These are phyloP conservation scores for Nasonia oneida DNA, from an alignment of 2,888 invertebrate species.

Conservation along the genomic window DNA sequence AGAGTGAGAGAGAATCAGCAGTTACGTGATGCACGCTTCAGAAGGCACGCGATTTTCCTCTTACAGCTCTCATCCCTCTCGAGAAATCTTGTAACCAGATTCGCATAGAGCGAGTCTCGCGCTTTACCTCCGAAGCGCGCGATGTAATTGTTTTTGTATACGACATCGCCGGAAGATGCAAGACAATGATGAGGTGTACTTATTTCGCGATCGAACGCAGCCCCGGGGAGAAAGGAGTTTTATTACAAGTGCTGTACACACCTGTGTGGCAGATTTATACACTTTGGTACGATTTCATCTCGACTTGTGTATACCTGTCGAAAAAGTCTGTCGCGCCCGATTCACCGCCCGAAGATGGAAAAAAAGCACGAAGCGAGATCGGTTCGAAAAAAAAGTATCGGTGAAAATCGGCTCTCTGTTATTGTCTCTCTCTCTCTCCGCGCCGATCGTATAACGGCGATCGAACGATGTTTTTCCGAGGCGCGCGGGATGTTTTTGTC, in stretches of 20 bases:
- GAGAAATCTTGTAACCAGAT: conserved; percentile 41
- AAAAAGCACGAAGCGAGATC: background rate
- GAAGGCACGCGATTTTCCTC: conserved; percentile 49
- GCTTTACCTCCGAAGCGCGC: conserved; percentile 38
- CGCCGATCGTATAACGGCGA: background rate
- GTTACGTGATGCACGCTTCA: conserved; percentile 75
- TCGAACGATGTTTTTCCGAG: background rate
- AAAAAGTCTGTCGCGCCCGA: background rate
- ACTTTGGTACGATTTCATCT: background rate
- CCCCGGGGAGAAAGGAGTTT: background rate
- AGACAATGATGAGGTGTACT: conserved; percentile 9
- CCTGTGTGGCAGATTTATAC: too few relatives aligned
- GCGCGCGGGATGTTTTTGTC: background rate
- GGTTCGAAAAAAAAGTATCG: background rate
- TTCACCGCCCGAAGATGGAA: conserved; percentile 34
- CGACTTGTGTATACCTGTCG: too few relatives aligned
- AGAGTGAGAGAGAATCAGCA: conserved; percentile 55
- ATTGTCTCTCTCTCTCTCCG: background rate
- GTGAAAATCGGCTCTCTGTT: conserved; percentile 20
- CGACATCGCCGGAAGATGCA: background rate
- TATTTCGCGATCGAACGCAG: conserved; percentile 21
- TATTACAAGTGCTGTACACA: background rate
- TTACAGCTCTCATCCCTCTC: conserved; percentile 19
- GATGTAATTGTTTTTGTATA: conserved; percentile 33
- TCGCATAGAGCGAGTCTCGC: background rate